Conservation (phyloP, 2,113 vertebrate species). For the Tautogolabrus adspersus region DNA sequence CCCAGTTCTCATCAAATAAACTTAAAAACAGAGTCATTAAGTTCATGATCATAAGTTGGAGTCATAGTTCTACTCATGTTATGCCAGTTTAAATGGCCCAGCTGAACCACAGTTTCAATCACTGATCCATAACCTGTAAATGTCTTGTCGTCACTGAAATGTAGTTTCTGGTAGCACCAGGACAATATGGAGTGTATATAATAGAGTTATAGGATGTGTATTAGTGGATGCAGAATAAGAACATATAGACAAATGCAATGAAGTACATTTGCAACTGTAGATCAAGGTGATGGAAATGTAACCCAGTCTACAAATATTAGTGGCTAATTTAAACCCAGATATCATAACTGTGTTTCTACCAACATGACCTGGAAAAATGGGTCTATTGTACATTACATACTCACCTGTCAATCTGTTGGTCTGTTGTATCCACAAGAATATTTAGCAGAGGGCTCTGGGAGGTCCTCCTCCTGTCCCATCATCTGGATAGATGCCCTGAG, state of each 20-base stretch:
- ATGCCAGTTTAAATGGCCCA: background rate
- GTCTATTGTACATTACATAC: background rate
- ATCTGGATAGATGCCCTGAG: slow-evolving; percentile 55
- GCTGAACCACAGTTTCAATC: background rate
- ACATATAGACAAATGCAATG: background rate
- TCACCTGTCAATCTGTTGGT: slow-evolving; percentile 59
- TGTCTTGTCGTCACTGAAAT: background rate
- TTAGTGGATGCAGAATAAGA: background rate
- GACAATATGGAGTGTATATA: background rate
- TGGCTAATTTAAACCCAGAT: background rate
- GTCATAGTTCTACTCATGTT: background rate
- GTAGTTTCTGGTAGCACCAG: background rate
- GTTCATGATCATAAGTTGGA: background rate
- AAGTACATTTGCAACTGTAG: background rate
- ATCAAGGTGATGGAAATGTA: background rate
- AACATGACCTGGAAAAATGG: background rate
- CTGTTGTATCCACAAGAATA: slow-evolving; percentile 46
- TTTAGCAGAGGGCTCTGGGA: slow-evolving; percentile 67
- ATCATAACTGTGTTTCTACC: background rate
- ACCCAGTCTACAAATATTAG: background rate
- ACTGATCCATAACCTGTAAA: background rate
- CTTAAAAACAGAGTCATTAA: background rate
- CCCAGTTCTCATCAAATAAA: background rate
- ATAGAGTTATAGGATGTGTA: background rate
- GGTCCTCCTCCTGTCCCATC: slow-evolving; percentile 37